These are phyloP conservation scores for Balaenoptera acutorostrata DNA, from an alignment of 2,113 vertebrate species.

Conservation along the genomic window DNA sequence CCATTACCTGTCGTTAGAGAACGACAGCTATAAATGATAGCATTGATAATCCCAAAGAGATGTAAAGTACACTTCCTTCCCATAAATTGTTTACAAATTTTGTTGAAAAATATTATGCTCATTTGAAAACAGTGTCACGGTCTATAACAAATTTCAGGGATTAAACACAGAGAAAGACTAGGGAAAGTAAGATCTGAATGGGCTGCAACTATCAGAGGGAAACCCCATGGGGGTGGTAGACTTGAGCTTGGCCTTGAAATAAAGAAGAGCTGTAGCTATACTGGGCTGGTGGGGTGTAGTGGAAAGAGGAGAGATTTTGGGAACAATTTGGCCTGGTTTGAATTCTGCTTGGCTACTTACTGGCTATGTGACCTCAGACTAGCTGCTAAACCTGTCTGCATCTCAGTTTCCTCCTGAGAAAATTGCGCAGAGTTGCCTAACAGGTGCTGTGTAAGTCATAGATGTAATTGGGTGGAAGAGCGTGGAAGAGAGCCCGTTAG, in stretches of 20 bases:
- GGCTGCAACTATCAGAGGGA: neutral
- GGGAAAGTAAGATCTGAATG: neutral
- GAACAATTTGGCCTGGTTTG: neutral
- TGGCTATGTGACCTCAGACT: neutral
- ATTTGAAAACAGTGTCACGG: neutral
- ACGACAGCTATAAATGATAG: neutral
- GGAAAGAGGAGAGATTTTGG: neutral
- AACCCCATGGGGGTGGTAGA: neutral
- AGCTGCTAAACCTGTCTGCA: neutral
- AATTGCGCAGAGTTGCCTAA: neutral
- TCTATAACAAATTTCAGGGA: neutral
- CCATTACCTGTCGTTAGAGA: neutral
- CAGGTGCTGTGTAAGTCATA: neutral
- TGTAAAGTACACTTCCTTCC: neutral
- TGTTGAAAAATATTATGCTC: neutral
- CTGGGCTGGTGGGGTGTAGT: neutral
- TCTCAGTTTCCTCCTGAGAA: neutral
- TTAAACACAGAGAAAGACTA: neutral
- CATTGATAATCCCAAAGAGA: neutral
- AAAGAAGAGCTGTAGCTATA: neutral
- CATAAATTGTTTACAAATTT: neutral
- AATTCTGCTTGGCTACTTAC: neutral
- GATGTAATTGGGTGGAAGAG: neutral
- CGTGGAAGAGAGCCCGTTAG: neutral
- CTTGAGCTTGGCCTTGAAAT: neutral